These are phyloP conservation scores for Galbula dea DNA, from an alignment of 2,113 vertebrate species.

Conservation along the genomic window DNA sequence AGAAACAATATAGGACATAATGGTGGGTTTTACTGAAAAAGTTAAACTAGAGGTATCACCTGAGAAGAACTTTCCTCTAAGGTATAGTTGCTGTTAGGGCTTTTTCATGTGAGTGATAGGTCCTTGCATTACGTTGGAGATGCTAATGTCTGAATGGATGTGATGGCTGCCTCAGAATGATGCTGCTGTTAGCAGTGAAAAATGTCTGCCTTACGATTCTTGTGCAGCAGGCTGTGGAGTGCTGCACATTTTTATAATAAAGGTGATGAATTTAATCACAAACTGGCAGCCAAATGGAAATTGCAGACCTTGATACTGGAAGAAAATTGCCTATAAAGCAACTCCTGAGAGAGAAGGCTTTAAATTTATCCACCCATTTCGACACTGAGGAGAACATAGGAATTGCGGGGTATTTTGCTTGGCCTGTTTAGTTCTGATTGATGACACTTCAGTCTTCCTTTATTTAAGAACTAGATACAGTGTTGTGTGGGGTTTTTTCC, in stretches of 20 bases:
- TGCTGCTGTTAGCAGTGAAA: slow-evolving; percentile 80
- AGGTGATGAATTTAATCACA: slow-evolving; percentile 88
- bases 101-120: slow-evolving; percentile 63
- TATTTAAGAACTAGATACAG: slow-evolving; percentile 60
- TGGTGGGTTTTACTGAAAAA: neutral
- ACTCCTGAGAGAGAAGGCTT: slow-evolving; percentile 79
- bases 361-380: slow-evolving; percentile 82
- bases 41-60: neutral
- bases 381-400: slow-evolving; percentile 74
- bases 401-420: slow-evolving; percentile 72
- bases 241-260: slow-evolving; percentile 84
- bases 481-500: neutral
- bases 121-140: slow-evolving; percentile 63
- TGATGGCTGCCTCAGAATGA: slow-evolving; percentile 69
- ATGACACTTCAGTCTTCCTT: slow-evolving; percentile 55
- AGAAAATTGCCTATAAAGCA: slow-evolving; percentile 85
- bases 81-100: neutral
- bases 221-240: slow-evolving; percentile 79
- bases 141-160: slow-evolving; percentile 69
- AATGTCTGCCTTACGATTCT: slow-evolving; percentile 77
- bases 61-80: slow-evolving; percentile 30
- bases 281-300: slow-evolving; percentile 83
- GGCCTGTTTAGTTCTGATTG: slow-evolving; percentile 76
- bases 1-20: neutral
- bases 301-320: slow-evolving; percentile 81